Evolutionary conservation across 2,888 invertebrate genomes (phyloP).

Genomic region (Dryadula phaetusa): DNA sequence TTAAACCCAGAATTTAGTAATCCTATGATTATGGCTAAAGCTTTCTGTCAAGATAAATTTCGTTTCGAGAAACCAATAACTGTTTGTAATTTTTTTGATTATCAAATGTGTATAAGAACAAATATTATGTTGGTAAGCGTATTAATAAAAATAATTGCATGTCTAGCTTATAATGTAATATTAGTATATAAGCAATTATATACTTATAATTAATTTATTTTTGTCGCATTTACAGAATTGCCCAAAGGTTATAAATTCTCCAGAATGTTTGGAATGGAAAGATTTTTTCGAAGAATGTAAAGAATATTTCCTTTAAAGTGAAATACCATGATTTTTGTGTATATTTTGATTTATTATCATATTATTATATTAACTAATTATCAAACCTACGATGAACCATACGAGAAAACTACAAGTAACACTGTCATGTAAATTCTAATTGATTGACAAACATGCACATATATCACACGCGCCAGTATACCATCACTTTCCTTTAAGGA

Average conservation of each 20-base stretch:
- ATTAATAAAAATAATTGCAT: neutral
- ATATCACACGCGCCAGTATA: constrained; percentile 76
- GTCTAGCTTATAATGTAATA: too few relatives aligned
- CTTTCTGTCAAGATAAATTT: constrained; percentile 54
- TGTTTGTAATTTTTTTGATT: constrained; percentile 54
- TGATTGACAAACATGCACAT: constrained; percentile 63
- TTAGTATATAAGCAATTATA: too few relatives aligned
- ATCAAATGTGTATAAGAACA: constrained; percentile 60
- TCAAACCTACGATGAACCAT: constrained; percentile 54
- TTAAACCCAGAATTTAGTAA: constrained; percentile 59
- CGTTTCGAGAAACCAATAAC: constrained; percentile 53
- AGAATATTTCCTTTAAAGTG: constrained; percentile 53
- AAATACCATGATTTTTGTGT: constrained; percentile 50
- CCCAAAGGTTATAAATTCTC: constrained; percentile 55
- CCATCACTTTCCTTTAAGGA: constrained; percentile 81
- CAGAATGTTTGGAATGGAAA: constrained; percentile 57
- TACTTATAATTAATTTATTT: too few relatives aligned
- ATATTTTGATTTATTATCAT: constrained; percentile 62
- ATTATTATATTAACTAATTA: constrained; percentile 47
- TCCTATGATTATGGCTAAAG: constrained; percentile 57
- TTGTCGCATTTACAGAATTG: constrained; percentile 64
- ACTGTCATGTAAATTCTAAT: constrained; percentile 81
- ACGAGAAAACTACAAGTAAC: constrained; percentile 73
- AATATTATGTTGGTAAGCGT: constrained; percentile 56
- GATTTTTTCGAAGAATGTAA: constrained; percentile 63